These are phyloP conservation scores for Lingula anatina DNA, from an alignment of 2,888 invertebrate species.

Conservation along the genomic window DNA sequence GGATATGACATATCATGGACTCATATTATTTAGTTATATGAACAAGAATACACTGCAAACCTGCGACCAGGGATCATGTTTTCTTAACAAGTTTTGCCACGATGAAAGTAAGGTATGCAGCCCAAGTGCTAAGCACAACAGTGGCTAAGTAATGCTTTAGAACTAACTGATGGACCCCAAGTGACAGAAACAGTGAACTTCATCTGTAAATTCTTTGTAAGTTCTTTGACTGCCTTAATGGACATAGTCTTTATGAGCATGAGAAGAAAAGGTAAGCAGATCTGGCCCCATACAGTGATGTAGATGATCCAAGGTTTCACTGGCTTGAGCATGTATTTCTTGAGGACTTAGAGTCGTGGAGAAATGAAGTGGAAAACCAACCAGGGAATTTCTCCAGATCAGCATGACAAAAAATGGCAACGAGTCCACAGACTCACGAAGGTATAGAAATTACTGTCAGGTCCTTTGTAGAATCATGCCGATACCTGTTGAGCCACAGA, in stretches of 20 bases:
- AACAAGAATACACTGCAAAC: slow-evolving; percentile 7
- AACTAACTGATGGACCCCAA: slow-evolving; percentile 3
- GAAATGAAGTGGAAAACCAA: background rate
- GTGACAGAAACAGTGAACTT: background rate
- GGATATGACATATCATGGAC: slow-evolving; percentile 9
- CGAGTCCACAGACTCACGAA: background rate
- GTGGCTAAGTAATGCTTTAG: slow-evolving; percentile 11
- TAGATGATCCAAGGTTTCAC: background rate
- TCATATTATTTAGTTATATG: slow-evolving; percentile 8
- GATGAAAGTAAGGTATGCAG: slow-evolving; percentile 2
- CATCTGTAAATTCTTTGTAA: background rate
- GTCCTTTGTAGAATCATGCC: background rate
- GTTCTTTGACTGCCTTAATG: background rate
- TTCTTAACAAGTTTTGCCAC: slow-evolving; percentile 3
- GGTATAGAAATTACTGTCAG: background rate
- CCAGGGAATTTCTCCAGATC: background rate
- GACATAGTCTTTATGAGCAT: background rate
- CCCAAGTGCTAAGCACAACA: slow-evolving; percentile 7
- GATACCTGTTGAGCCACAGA: background rate
- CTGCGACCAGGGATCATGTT: slow-evolving; percentile 9
- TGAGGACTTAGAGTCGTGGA: background rate
- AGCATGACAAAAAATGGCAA: background rate
- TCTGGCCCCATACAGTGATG: background rate
- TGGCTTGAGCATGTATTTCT: background rate
- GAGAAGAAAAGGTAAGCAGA: background rate